Percentiles rank a stretch among this genome's conserved stretches.
These are phyloP conservation scores for Prorops nasuta DNA, from an alignment of 1,140 invertebrate species.

Conservation along the genomic window DNA sequence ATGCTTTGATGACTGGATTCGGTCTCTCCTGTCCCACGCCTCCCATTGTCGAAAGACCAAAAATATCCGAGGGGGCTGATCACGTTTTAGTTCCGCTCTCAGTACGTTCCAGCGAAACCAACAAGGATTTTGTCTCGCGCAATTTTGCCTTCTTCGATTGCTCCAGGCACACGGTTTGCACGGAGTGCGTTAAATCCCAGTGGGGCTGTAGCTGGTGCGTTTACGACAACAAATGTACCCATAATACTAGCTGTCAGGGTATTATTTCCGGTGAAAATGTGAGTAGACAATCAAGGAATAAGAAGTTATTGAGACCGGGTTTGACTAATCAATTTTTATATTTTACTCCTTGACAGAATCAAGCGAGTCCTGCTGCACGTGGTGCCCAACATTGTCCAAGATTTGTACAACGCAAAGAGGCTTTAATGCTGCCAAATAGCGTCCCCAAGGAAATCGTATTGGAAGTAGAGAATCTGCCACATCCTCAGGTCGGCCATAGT, in stretches of 20 bases:
- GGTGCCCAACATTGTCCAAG: slow-evolving; percentile 79
- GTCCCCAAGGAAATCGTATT: slow-evolving; percentile 84
- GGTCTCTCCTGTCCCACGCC: slow-evolving; percentile 87
- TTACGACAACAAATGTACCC: slow-evolving; percentile 90
- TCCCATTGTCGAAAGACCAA: slow-evolving; percentile 70
- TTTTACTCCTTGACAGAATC: too few species aligned
- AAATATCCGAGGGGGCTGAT: slow-evolving; percentile 78
- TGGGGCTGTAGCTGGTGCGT: slow-evolving; percentile 97
- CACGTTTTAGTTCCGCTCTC: slow-evolving; percentile 90
- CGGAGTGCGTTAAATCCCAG: slow-evolving; percentile 80
- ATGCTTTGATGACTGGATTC: slow-evolving; percentile 75
- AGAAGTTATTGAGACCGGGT: too few species aligned
- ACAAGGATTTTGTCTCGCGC: slow-evolving; percentile 91
- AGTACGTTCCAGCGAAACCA: slow-evolving; percentile 88
- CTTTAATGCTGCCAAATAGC: slow-evolving; percentile 82
- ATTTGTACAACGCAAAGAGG: slow-evolving; percentile 64
- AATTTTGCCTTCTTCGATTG: slow-evolving; percentile 96
- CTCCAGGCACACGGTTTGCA: slow-evolving; percentile 80
- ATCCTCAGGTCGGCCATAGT: slow-evolving; percentile 79
- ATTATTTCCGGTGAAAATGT: slow-evolving; percentile 83
- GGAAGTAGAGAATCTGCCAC: slow-evolving; percentile 86
- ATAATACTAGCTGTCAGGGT: slow-evolving; percentile 80
- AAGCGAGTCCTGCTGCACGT: slow-evolving; percentile 68
- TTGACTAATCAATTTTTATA: too few species aligned
- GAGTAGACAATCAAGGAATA: slow-evolving; percentile 44